Conservation (phyloP, 1,140 invertebrate genomes). For the Popillia japonica region DNA sequence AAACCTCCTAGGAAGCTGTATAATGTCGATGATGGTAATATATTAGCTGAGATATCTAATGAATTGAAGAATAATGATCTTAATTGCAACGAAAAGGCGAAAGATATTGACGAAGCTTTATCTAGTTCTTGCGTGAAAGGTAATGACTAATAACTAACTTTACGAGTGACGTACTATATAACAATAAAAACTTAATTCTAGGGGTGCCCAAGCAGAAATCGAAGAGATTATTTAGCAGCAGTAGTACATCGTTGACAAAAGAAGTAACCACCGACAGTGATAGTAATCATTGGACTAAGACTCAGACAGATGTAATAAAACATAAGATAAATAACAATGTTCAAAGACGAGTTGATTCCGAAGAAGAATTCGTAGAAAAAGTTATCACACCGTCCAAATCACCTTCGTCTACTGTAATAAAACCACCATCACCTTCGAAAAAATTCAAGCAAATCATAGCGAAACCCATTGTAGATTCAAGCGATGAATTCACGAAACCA, state of each 20-base stretch:
- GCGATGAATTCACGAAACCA: neutral
- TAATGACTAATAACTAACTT: no score
- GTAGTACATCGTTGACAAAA: neutral
- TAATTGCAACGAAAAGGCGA: neutral
- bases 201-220: no score
- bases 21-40: neutral
- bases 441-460: neutral
- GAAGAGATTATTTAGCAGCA: neutral
- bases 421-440: neutral
- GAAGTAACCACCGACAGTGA: neutral
- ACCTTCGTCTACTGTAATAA: neutral
- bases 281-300: neutral
- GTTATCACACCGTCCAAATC: neutral
- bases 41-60: neutral
- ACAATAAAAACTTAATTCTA: no score
- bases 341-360: neutral
- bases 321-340: neutral
- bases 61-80: neutral
- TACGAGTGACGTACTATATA: no score
- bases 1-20: neutral
- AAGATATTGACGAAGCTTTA: neutral
- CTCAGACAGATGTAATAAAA: neutral
- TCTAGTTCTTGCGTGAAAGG: no score
- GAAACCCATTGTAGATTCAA: neutral
- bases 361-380: neutral